These are phyloP conservation scores for Brachylomia viminalis DNA, from an alignment of 2,888 invertebrate species.

Conservation along the genomic window DNA sequence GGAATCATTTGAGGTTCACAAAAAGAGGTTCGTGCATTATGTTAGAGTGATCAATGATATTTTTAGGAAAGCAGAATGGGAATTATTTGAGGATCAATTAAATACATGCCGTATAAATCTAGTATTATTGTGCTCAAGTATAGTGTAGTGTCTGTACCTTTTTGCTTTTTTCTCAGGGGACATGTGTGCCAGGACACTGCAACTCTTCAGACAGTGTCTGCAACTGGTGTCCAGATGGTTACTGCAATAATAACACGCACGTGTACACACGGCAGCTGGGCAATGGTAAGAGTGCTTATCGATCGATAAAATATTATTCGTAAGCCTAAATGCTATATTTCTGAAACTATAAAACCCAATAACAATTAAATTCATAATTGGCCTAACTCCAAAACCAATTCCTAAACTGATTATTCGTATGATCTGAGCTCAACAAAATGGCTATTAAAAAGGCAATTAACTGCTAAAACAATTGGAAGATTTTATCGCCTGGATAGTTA, in stretches of 20 bases:
- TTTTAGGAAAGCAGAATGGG: background rate
- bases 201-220: constrained; percentile 83
- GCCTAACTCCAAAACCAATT: background rate
- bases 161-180: constrained; percentile 75
- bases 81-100: no score
- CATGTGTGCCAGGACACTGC: constrained; percentile 87
- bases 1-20: no score
- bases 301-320: background rate
- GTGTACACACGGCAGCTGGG: constrained; percentile 79
- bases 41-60: no score
- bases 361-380: constrained; percentile 12
- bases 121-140: background rate
- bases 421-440: constrained; percentile 4
- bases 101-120: background rate
- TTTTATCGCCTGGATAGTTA: constrained; percentile 50
- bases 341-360: background rate
- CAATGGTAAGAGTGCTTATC: constrained; percentile 75
- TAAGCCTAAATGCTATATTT: background rate
- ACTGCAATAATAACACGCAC: constrained; percentile 87
- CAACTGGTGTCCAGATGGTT: constrained; percentile 88
- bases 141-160: background rate
- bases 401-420: background rate
- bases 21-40: no score
- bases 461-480: constrained; percentile 32
- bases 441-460: constrained; percentile 15